A percentile compares a stretch with the other conserved stretches of the same genome.
phyloP scores from a whole-genome alignment of 1,140 invertebrate species.

The Drosophila prosaltans region DNA sequence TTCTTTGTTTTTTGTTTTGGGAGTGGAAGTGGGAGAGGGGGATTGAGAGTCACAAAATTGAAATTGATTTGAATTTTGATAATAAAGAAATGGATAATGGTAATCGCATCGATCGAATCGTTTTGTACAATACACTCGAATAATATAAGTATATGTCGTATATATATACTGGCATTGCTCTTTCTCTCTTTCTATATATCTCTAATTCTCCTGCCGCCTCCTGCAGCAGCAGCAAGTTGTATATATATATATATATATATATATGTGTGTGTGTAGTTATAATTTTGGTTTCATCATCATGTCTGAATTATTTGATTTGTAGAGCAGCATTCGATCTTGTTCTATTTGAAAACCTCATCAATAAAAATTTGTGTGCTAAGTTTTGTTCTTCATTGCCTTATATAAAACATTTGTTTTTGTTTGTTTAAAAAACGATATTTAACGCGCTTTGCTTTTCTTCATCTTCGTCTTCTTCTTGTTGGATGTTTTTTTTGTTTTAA shows the following conservation, averaged over 20 bases:
- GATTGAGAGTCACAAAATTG: conserved; percentile 1
- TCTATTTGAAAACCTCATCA: conserved; percentile 60
- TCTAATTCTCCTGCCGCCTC: conserved; percentile 15
- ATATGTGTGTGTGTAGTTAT: conserved; percentile 59
- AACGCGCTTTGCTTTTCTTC: conserved; percentile 47
- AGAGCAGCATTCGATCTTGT: conserved; percentile 54
- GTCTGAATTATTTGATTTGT: conserved; percentile 59
- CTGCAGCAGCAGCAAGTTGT: conserved; percentile 46
- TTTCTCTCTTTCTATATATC: conserved; percentile 16
- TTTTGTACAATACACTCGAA: conserved; percentile 60
- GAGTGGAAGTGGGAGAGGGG: background rate
- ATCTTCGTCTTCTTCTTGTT: background rate
- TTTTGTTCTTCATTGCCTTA: conserved; percentile 60
- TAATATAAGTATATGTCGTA: conserved; percentile 32
- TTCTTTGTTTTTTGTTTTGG: too few relatives aligned
- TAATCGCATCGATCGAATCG: background rate
- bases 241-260: conserved; percentile 17
- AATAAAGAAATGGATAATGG: conserved; percentile 1
- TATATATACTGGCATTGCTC: conserved; percentile 32
- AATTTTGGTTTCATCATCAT: conserved; percentile 55
- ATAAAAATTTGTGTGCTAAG: conserved; percentile 70
- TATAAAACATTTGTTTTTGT: conserved; percentile 47
- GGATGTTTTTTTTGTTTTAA: conserved; percentile 50
- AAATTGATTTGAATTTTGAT: background rate
- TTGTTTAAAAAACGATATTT: conserved; percentile 66